A percentile compares a stretch with the other conserved stretches of the same genome.
These are phyloP conservation scores for Adoxophyes honmai DNA, from an alignment of 1,140 invertebrate species.

Conservation along the genomic window DNA sequence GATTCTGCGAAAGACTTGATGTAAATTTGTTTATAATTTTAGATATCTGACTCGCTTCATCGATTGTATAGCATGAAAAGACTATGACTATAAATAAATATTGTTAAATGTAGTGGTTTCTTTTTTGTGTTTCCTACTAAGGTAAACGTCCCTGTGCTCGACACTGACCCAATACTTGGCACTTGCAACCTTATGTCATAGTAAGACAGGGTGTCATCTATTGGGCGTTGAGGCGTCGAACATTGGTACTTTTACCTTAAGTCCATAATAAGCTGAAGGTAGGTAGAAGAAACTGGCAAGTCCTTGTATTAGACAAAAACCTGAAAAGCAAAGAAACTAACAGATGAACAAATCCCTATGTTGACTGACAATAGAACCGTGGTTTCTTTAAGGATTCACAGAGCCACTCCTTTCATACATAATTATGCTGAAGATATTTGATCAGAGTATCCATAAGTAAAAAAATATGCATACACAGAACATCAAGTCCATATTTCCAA, in stretches of 20 bases:
- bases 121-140: background rate
- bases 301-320: background rate
- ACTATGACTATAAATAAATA: slow-evolving; percentile 11
- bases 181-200: too few species aligned
- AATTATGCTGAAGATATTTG: background rate
- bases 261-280: background rate
- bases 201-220: too few species aligned
- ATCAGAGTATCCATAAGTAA: background rate
- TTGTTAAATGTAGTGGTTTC: slow-evolving; percentile 1
- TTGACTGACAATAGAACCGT: too few species aligned
- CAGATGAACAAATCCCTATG: too few species aligned
- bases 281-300: background rate
- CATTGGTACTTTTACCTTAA: too few species aligned
- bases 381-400: background rate
- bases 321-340: too few species aligned
- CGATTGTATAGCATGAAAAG: slow-evolving; percentile 11
- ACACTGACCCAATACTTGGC: too few species aligned
- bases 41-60: slow-evolving; percentile 5
- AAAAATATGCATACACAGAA: too few species aligned
- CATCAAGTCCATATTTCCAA: too few species aligned
- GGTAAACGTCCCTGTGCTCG: too few species aligned
- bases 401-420: background rate
- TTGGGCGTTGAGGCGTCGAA: too few species aligned
- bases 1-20: slow-evolving; percentile 10
- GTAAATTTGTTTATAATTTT: slow-evolving; percentile 11